phyloP scores from a whole-genome alignment of 2,113 vertebrate species.

The Albula glossodonta region DNA sequence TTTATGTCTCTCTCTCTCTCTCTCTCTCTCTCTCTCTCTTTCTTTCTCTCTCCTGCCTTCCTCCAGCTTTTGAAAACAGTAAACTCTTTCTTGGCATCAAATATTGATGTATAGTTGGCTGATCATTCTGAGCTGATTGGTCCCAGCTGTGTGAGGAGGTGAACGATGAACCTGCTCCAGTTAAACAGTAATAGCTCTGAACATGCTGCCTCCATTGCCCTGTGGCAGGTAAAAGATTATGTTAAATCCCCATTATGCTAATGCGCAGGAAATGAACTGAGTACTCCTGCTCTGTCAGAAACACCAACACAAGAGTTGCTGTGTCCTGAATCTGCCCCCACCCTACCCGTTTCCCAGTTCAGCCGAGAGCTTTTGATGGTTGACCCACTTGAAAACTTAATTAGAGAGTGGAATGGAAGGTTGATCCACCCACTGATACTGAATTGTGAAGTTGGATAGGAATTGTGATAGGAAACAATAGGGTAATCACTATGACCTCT shows the following conservation, averaged over 20 bases:
- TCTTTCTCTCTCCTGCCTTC: neutral
- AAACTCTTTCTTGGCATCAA: constrained; percentile 42
- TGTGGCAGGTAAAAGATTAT: constrained; percentile 55
- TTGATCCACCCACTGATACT: neutral
- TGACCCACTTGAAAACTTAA: neutral
- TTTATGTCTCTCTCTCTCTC: constrained; percentile 11
- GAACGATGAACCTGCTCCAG: constrained; percentile 47
- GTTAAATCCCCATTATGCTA: constrained; percentile 69
- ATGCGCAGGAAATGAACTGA: constrained; percentile 55
- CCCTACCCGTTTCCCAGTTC: neutral
- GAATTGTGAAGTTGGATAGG: neutral
- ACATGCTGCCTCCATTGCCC: constrained; percentile 50
- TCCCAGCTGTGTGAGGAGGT: constrained; percentile 47
- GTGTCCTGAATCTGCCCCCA: neutral
- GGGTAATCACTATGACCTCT: neutral
- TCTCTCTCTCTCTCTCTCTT: constrained; percentile 37
- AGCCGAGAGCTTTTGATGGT: neutral
- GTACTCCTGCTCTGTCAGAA: neutral
- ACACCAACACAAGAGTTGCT: neutral
- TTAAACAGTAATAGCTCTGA: constrained; percentile 58
- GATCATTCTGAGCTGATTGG: constrained; percentile 34
- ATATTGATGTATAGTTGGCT: constrained; percentile 50
- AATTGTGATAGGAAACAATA: neutral
- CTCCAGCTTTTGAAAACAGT: constrained; percentile 11
- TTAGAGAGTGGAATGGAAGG: neutral